Evolutionary conservation across 1,140 invertebrate genomes (phyloP).

Genomic region (Drosophila tsacasi): DNA sequence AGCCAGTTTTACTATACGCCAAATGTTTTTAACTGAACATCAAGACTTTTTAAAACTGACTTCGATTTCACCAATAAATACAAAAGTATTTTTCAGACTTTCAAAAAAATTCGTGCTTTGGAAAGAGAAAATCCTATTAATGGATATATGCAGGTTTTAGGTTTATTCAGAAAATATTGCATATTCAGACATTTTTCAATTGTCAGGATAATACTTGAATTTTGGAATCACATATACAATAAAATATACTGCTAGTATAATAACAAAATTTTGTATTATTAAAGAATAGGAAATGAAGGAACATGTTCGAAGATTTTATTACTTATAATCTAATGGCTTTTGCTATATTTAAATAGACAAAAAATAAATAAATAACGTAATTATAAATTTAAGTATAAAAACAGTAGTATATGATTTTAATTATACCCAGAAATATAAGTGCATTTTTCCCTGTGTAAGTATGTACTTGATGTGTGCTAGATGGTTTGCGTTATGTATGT

Average conservation of each 20-base stretch:
- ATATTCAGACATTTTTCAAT: background rate
- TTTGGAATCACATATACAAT: background rate
- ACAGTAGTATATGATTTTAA: background rate
- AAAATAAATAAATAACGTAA: too few relatives aligned
- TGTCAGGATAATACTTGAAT: background rate
- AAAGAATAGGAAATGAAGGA: background rate
- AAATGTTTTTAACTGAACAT: background rate
- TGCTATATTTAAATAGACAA: too few relatives aligned
- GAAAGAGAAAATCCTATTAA: background rate
- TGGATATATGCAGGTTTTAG: background rate
- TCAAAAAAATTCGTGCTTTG: background rate
- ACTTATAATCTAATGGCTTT: background rate
- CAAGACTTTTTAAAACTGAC: background rate
- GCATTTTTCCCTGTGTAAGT: background rate
- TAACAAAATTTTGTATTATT: background rate
- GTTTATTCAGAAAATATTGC: rapidly evolving
- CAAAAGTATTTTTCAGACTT: background rate
- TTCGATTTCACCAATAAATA: background rate
- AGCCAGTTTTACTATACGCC: background rate
- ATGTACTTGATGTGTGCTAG: slow-evolving; percentile 29
- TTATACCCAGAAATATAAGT: background rate
- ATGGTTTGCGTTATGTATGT: slow-evolving; percentile 37
- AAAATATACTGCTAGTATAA: background rate
- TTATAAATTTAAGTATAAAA: background rate
- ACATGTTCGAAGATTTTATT: background rate